Percentiles rank a stretch among this genome's conserved stretches.
These are phyloP conservation scores for Oreocharis arfaki DNA, from an alignment of 2,113 vertebrate species.

Conservation along the genomic window DNA sequence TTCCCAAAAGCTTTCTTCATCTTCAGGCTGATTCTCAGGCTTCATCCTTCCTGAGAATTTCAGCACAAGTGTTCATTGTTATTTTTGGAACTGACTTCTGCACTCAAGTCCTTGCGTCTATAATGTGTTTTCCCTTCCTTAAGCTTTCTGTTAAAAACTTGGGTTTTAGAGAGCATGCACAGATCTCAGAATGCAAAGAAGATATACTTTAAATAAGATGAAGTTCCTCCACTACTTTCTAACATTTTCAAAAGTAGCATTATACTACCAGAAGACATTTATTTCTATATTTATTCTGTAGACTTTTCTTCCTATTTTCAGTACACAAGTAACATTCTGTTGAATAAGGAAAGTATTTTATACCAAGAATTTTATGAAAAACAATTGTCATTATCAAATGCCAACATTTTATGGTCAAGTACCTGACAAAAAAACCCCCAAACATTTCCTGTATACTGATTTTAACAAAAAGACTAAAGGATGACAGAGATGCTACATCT, in stretches of 20 bases:
- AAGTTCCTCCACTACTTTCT: background rate
- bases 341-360: background rate
- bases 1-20: constrained; percentile 19
- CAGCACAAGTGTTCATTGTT: constrained; percentile 16
- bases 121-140: background rate
- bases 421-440: background rate
- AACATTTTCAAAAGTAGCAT: background rate
- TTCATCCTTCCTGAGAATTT: constrained; percentile 44
- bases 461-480: background rate
- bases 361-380: background rate
- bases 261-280: background rate
- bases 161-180: background rate
- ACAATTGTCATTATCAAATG: background rate
- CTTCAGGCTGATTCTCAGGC: constrained; percentile 20
- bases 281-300: background rate
- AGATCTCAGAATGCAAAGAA: background rate
- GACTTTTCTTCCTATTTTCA: background rate
- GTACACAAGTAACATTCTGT: background rate
- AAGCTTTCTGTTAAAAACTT: background rate
- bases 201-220: background rate
- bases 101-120: background rate
- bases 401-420: background rate
- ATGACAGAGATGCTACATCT: background rate
- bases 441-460: background rate
- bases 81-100: constrained; percentile 47